Evolutionary conservation across 1,140 invertebrate genomes (phyloP).

Genomic region (Zophobas morio): DNA sequence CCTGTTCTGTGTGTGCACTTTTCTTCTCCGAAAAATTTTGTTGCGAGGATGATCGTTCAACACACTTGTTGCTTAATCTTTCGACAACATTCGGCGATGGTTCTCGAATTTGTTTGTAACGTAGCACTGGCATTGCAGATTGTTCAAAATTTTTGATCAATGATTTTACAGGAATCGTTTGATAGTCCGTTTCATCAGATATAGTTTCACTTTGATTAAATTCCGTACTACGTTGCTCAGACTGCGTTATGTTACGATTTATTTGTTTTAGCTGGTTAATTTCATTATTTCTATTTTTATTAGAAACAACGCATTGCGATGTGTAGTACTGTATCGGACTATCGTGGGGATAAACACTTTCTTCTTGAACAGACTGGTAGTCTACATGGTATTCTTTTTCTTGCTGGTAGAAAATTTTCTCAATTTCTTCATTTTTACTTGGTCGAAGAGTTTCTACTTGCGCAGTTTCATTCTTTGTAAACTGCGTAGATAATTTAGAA

Average conservation of each 20-base stretch:
- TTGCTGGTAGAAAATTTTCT: conserved; percentile 63
- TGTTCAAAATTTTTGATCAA: conserved; percentile 78
- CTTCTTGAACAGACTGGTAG: conserved; percentile 60
- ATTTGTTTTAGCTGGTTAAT: not conserved
- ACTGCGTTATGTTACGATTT: not conserved
- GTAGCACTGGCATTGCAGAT: conserved; percentile 71
- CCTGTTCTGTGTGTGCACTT: conserved; percentile 44
- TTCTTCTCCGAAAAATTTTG: conserved; percentile 3
- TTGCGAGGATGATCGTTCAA: not conserved
- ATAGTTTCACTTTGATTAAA: not conserved
- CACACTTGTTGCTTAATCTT: conserved; percentile 48
- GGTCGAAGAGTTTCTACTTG: conserved; percentile 59
- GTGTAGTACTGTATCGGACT: not conserved
- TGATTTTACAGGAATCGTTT: conserved; percentile 75
- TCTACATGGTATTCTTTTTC: conserved; percentile 63
- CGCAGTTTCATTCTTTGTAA: conserved; percentile 59
- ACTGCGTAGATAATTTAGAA: conserved; percentile 54
- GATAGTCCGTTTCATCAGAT: conserved; percentile 67
- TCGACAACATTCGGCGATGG: conserved; percentile 62
- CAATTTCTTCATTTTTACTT: conserved; percentile 63
- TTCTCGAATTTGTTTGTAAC: conserved; percentile 72
- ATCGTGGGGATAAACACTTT: conserved; percentile 24
- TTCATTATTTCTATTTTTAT: not conserved
- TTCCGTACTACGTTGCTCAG: not conserved
- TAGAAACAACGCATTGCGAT: not conserved